These are phyloP conservation scores for Lycophotia porphyrea DNA, from an alignment of 2,888 invertebrate species.

Conservation along the genomic window DNA sequence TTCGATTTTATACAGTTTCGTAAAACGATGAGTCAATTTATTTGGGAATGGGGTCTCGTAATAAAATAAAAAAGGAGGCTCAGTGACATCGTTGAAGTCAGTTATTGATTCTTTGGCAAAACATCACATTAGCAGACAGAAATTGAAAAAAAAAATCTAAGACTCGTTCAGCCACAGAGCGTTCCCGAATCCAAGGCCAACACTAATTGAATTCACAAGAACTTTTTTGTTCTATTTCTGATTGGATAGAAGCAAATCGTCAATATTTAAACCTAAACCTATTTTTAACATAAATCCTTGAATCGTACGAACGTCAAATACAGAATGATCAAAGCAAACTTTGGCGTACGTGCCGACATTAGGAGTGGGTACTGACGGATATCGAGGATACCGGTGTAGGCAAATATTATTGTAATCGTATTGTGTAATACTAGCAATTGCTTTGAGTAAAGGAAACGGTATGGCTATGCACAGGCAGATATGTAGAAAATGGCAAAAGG, in stretches of 20 bases:
- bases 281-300: slow-evolving; percentile 54
- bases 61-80: neutral
- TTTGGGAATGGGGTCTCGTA: neutral
- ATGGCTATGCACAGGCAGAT: neutral
- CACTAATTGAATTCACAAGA: slow-evolving; percentile 14
- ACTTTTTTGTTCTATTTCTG: slow-evolving; percentile 12
- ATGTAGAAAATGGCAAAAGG: too few relatives aligned
- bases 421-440: slow-evolving; percentile 25
- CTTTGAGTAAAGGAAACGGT: neutral
- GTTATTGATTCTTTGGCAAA: neutral
- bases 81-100: neutral
- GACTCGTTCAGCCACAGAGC: neutral
- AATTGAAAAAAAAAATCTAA: neutral
- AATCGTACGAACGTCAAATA: slow-evolving; percentile 51
- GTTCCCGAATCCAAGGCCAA: slow-evolving; percentile 14
- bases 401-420: slow-evolving; percentile 48
- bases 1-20: neutral
- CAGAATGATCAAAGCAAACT: slow-evolving; percentile 55
- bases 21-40: neutral
- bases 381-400: slow-evolving; percentile 13
- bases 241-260: slow-evolving; percentile 36
- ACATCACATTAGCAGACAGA: too few relatives aligned
- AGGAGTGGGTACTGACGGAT: slow-evolving; percentile 42
- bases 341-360: slow-evolving; percentile 35
- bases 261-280: slow-evolving; percentile 32